Percentiles rank a stretch among this genome's conserved stretches.
phyloP scores from a whole-genome alignment of 2,797 vertebrate genomes.

The Cryptoprocta ferox region DNA sequence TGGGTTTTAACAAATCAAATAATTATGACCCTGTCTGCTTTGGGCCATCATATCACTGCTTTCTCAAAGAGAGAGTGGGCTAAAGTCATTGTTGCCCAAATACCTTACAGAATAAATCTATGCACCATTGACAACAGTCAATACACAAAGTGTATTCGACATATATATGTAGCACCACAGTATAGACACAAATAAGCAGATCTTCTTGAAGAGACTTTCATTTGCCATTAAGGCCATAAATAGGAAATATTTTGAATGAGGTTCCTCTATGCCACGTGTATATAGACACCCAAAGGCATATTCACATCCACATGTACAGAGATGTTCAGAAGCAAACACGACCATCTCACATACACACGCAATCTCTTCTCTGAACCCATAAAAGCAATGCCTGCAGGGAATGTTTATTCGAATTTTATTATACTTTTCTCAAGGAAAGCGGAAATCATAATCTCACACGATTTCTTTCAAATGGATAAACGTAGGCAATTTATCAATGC shows the following conservation, averaged over 20 bases:
- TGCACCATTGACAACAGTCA: background rate
- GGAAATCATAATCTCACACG: conserved; percentile 45
- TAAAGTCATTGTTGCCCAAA: background rate
- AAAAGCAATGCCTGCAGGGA: background rate
- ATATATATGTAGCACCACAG: fast-evolving
- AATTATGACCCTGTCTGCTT: background rate
- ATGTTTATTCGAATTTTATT: conserved; percentile 4
- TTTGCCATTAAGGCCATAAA: background rate
- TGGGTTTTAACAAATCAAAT: conserved; percentile 42
- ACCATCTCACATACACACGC: background rate
- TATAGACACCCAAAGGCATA: background rate
- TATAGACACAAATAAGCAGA: background rate
- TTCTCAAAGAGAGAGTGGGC: background rate
- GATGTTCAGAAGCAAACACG: background rate
- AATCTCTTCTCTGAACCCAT: background rate
- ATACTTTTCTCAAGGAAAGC: background rate
- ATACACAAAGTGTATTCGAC: background rate
- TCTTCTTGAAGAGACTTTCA: background rate
- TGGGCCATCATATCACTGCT: background rate
- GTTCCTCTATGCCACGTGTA: background rate
- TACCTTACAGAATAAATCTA: background rate
- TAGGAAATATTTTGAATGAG: background rate
- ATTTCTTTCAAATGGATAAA: conserved; percentile 54
- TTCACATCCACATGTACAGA: background rate
- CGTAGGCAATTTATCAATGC: conserved; percentile 52